Base-by-base conservation (phyloP, 2,888 invertebrate genomes). In the Machimus atricapillus region DNA sequence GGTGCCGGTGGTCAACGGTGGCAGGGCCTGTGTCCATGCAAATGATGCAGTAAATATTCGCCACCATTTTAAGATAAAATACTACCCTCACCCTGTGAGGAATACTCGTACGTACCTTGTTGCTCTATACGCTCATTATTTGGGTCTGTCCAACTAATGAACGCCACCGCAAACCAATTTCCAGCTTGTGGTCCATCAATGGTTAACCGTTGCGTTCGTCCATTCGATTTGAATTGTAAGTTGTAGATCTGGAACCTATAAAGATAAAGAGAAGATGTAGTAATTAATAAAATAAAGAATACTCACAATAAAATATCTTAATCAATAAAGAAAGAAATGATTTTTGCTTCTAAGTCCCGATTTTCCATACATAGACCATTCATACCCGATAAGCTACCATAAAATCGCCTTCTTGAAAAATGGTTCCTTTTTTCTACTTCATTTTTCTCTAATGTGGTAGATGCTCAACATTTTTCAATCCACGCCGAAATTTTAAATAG, bases 121-220 rank as follows among this genome's bases (percentile, higher is more conserved):
- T 96, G 96, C 89, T 95, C 94, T 89, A 97, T 96, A 88, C 95
- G 94, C 90, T 95, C 95, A 34, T 93, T 93, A 89, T 95, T 94
- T 2, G 96, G 96, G 93, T 96, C 95, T 79, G 94, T 94, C 95
- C 96, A 97, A 86, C 95, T 94, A 88, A 96, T 94, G 91, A 97
- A 97, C 8, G 96, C 95, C 86, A 96, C 94, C 0, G 95, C 96
- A 93, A 95, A 97, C 96, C 97, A 97, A 90, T 95, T 95, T 0
- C 97, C 97, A 0, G 96, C 94, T 86, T 94, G 93, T 0, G 96
- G 96, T 87, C 95, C 95, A 37, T 93, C 92, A 88, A 96, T 94
- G 85, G 93, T 93, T 87, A 95, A 94, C 46, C 94, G 94, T 78
- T 93, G 93, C 89, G 94, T 94, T 85, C 92, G 93, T 34, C 94